These are phyloP conservation scores for Nanorana parkeri DNA, from an alignment of 2,113 vertebrate genomes.

Conservation along the genomic window DNA sequence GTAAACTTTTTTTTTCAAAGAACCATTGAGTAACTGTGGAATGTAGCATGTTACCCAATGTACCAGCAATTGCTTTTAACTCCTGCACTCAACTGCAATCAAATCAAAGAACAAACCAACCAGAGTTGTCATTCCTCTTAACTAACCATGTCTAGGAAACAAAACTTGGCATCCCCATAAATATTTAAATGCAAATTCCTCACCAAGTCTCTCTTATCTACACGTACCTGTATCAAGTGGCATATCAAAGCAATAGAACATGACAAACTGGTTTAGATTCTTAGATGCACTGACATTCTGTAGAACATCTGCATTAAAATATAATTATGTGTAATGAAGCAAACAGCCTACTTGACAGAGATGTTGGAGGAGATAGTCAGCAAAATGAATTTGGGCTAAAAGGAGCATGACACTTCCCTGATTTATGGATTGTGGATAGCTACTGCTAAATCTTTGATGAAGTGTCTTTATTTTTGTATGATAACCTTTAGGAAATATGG, in stretches of 20 bases:
- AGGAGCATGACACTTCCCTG: slow-evolving; percentile 46
- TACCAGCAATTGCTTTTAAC: slow-evolving; percentile 16
- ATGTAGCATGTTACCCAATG: not conserved
- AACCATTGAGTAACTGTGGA: not conserved
- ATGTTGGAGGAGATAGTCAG: slow-evolving; percentile 43
- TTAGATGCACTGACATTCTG: slow-evolving; percentile 53
- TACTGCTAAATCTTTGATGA: slow-evolving; percentile 52
- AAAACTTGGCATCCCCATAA: slow-evolving; percentile 53
- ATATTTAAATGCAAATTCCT: slow-evolving; percentile 55
- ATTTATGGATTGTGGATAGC: slow-evolving; percentile 52
- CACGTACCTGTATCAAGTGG: slow-evolving; percentile 51
- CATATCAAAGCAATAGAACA: slow-evolving; percentile 57
- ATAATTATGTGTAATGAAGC: slow-evolving; percentile 58
- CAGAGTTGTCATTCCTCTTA: slow-evolving; percentile 46
- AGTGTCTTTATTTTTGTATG: slow-evolving; percentile 50
- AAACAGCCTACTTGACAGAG: slow-evolving; percentile 54
- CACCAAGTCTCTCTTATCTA: slow-evolving; percentile 49
- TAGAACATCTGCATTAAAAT: slow-evolving; percentile 57
- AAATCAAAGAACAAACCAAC: slow-evolving; percentile 4
- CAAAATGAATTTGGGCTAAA: slow-evolving; percentile 50
- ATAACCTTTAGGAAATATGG: slow-evolving; percentile 55
- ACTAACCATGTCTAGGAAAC: slow-evolving; percentile 38
- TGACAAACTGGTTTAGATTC: slow-evolving; percentile 55
- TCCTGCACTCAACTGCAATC: not conserved
- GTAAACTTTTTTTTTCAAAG: too few species aligned